A percentile compares a stretch with the other conserved stretches of the same genome.
Evolutionary conservation across 2,888 invertebrate species (phyloP).

Genomic region (Charanyca ferruginea): DNA sequence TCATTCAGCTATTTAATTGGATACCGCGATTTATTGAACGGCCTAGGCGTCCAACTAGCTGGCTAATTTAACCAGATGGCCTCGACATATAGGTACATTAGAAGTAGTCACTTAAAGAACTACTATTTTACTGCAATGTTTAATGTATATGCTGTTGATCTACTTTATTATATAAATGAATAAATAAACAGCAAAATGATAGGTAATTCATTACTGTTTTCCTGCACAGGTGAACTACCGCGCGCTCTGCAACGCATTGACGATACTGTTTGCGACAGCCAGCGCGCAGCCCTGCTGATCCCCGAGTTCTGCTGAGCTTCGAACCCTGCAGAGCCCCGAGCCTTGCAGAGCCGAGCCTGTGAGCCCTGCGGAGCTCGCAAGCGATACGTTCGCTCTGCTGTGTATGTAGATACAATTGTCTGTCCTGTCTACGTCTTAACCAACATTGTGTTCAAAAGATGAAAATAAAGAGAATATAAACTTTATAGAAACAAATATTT

Average conservation of each 20-base stretch:
- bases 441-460: constrained; percentile 1
- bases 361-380: neutral
- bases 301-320: neutral
- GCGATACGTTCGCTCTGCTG: neutral
- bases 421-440: constrained; percentile 1
- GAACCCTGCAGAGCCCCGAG: constrained; percentile 80
- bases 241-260: constrained; percentile 92
- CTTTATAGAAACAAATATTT: constrained; percentile 20
- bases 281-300: constrained; percentile 84
- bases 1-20: no score
- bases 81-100: no score
- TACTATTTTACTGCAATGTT: no score
- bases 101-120: no score
- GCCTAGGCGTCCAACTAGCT: no score
- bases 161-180: no score
- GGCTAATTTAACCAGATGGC: no score
- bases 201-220: neutral
- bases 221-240: constrained; percentile 92
- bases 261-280: constrained; percentile 92
- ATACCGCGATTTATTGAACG: no score
- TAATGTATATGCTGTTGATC: no score
- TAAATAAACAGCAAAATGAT: no score
- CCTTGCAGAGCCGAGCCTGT: constrained; percentile 80
- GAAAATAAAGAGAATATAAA: constrained; percentile 29
- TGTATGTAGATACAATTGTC: constrained; percentile 7